Evolutionary conservation across 2,797 vertebrate genomes (phyloP), one percentile per base, ranked within the genome.

Genomic region (Sebastes trivittatus): DNA sequence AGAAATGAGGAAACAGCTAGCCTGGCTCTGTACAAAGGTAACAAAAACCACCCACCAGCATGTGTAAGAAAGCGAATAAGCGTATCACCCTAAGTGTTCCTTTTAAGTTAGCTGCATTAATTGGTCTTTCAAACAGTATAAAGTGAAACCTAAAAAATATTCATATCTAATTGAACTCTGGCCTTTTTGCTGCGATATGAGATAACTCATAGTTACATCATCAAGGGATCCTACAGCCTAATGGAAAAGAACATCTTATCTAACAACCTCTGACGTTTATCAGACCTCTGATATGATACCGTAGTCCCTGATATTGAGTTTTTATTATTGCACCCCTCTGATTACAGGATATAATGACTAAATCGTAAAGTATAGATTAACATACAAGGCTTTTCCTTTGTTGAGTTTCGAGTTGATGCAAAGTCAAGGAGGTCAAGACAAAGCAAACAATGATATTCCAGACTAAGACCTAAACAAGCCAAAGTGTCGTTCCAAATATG

Each of bases 171-270:
- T 2, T 81, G 63, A 75, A 81, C 83, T 29, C 29, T 84, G 55
- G 29, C 14, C 29, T 20, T 52, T 66, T 25, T n/a, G 18, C 20
- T 72, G 32, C 2, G 14, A 25, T 7, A 54, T 6, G 16, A 64
- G 55, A 61, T 82, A 69, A 80, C 30, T 18, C 10, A 25, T 3
- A 38, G 38, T 82, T 56, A 70, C 18, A 18, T 75, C 67, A 83
- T 72, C 4, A n/a, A 77, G 7, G 6, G 25, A 69, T 70, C 23
- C 61, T 22, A 60, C 2, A 23, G 14, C 18, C 38, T 42, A 67
- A 62, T 66, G 14, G 20, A 30, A 56, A 75, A 72, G 64, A 23
- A 68, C 42, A 88, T 82, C 81, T 86, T 87, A 73, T 82, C 83
- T 82, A 7, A 14, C 9, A 73, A 2, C 22, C 62, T 29, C 32